Percentiles rank a stretch among this genome's conserved stretches.
Conservation (phyloP, 2,888 invertebrate genomes). For the Thecocarcelia acutangulata region DNA sequence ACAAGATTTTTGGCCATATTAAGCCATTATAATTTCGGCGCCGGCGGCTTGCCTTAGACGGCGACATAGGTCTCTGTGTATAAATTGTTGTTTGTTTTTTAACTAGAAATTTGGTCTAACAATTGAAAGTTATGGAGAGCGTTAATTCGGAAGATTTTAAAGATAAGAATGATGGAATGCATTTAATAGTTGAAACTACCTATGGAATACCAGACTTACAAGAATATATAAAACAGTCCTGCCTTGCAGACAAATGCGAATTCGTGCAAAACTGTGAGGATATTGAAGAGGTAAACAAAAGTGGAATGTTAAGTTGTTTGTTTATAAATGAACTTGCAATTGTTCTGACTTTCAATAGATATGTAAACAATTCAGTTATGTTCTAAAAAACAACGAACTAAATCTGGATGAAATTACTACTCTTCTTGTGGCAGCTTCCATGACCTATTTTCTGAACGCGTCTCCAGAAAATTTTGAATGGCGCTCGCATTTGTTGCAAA, state of each 20-base stretch:
- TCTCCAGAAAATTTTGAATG: conserved; percentile 70
- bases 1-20: too few relatives aligned
- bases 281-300: conserved; percentile 60
- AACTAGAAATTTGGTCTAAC: too few relatives aligned
- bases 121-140: conserved; percentile 20
- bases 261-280: conserved; percentile 58
- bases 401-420: conserved; percentile 72
- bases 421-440: conserved; percentile 71
- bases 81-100: too few relatives aligned
- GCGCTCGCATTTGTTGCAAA: conserved; percentile 72
- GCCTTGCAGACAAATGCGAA: conserved; percentile 61
- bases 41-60: too few relatives aligned
- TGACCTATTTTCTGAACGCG: conserved; percentile 67
- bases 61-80: too few relatives aligned
- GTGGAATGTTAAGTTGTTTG: not conserved
- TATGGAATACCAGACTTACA: conserved; percentile 59
- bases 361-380: conserved; percentile 66
- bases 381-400: conserved; percentile 69
- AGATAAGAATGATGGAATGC: conserved; percentile 69
- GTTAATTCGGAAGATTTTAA: conserved; percentile 46
- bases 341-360: conserved; percentile 70
- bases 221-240: conserved; percentile 61
- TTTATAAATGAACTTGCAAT: too few relatives aligned
- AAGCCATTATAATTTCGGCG: too few relatives aligned
- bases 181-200: conserved; percentile 68